Percentiles rank a stretch among this genome's conserved stretches.
Evolutionary conservation across 2,113 vertebrate genomes (phyloP).

Genomic region (Xenopus laevis): DNA sequence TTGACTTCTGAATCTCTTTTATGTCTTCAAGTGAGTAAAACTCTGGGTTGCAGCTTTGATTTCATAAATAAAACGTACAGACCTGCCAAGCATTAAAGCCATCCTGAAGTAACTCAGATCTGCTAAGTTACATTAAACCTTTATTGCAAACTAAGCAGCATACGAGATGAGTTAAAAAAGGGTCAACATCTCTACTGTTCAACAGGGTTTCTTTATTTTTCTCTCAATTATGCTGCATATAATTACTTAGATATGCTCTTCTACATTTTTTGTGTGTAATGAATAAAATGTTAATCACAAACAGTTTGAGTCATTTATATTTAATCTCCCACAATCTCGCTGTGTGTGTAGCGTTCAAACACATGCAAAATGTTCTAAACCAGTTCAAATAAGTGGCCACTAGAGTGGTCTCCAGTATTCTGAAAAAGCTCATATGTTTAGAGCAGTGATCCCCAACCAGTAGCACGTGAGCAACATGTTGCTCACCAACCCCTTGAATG

Average conservation of each 20-base stretch:
- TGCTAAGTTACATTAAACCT: slow-evolving; percentile 82
- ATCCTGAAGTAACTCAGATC: slow-evolving; percentile 71
- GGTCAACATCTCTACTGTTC: slow-evolving; percentile 57
- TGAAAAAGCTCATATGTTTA: background rate
- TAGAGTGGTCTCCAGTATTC: background rate
- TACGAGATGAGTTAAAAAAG: slow-evolving; percentile 76
- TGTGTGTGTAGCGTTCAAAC: background rate
- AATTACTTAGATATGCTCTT: slow-evolving; percentile 12
- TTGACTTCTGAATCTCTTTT: slow-evolving; percentile 93
- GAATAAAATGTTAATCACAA: background rate
- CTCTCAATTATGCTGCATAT: slow-evolving; percentile 14
- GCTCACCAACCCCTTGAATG: too few relatives aligned
- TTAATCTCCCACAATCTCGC: background rate
- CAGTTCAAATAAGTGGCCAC: background rate
- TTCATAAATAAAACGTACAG: slow-evolving; percentile 95
- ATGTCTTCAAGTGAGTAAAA: slow-evolving; percentile 94
- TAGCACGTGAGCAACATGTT: too few relatives aligned
- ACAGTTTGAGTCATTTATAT: slow-evolving; percentile 9
- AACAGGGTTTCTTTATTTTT: slow-evolving; percentile 40
- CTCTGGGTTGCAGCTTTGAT: slow-evolving; percentile 86
- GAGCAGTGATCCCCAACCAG: too few relatives aligned
- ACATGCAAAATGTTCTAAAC: background rate
- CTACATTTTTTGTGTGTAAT: background rate
- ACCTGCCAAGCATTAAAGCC: slow-evolving; percentile 82
- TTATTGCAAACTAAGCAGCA: slow-evolving; percentile 72